Base-by-base conservation (phyloP, 2,888 invertebrate species). In the Zaprionus lineosus region DNA sequence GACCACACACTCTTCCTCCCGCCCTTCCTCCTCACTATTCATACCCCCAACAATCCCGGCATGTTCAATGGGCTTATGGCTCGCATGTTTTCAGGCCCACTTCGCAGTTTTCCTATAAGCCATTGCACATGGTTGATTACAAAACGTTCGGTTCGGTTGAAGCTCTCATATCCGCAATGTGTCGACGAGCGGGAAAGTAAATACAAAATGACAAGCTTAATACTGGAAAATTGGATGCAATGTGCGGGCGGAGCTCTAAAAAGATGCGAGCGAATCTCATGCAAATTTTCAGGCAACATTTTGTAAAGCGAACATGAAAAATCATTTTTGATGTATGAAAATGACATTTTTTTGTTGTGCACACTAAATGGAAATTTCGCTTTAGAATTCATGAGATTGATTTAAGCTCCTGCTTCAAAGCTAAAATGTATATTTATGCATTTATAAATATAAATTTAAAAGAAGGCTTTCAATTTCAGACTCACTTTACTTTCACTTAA, bases 71-170 rank as follows among this genome's bases (percentile, higher is more conserved):
- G 50, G 41, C 4, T 52, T 57, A 40, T 15, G 48, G 51, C 31
- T 71, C 43, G 59, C 65, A 64, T 65, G 50, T 48, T 64, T 51
- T 39, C 41, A 19, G 43, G 39, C 39, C 72, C 51, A 52, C 26
- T 55, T 68, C n/a, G n/a, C n/a, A n/a, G n/a, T n/a, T 71, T 50
- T 24, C 72, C 8, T 43, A 43, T 59, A 59, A 59, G 60, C 41
- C 51, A 31, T 3, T 36, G 7, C 12, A 48, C 51, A 44, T 26
- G 9, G 40, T 24, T 59, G 36, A 46, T 62, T 62, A 51, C 46
- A 60, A 41, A 44, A 28, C 37, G 7, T 14, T 34, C 15, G 21
- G 40, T 11, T 48, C 40, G 31, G 48, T 8, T 43, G 57, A 56
- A 51, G 8, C 41, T 59, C 44, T 50, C 53, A 67, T 61, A 57